Evolutionary conservation across 1,140 invertebrate species (phyloP).

Genomic region (Mactra quadrangularis): DNA sequence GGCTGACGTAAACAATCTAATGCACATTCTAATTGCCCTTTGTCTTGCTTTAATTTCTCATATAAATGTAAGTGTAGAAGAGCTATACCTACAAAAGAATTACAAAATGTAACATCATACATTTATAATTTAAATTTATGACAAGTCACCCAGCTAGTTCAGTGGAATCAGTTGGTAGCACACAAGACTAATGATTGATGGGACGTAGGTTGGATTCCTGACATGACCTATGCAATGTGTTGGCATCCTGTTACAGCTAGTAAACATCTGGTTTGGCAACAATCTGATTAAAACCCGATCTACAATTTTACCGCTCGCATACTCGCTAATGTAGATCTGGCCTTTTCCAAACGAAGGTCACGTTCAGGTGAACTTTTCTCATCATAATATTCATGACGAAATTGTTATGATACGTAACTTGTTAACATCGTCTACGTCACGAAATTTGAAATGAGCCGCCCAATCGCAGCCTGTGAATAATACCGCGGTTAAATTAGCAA

Average conservation of each 20-base stretch:
- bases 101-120: neutral
- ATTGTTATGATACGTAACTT: no score
- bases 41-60: constrained; percentile 72
- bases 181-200: neutral
- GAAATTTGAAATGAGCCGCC: no score
- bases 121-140: neutral
- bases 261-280: neutral
- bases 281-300: no score
- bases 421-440: no score
- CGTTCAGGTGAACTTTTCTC: no score
- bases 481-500: no score
- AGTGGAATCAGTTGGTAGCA: neutral
- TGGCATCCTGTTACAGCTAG: neutral
- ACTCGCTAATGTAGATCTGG: no score
- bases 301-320: no score
- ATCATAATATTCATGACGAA: no score
- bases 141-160: neutral
- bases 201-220: neutral
- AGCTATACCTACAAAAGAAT: constrained; percentile 83
- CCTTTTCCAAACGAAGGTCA: no score
- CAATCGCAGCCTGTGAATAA: no score
- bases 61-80: constrained; percentile 85
- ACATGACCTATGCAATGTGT: neutral
- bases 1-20: constrained; percentile 83
- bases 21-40: constrained; percentile 83